Evolutionary conservation across 2,797 vertebrate genomes (phyloP), one percentile per base, ranked within the genome.

Genomic region (Neosilurus mollespiculum): DNA sequence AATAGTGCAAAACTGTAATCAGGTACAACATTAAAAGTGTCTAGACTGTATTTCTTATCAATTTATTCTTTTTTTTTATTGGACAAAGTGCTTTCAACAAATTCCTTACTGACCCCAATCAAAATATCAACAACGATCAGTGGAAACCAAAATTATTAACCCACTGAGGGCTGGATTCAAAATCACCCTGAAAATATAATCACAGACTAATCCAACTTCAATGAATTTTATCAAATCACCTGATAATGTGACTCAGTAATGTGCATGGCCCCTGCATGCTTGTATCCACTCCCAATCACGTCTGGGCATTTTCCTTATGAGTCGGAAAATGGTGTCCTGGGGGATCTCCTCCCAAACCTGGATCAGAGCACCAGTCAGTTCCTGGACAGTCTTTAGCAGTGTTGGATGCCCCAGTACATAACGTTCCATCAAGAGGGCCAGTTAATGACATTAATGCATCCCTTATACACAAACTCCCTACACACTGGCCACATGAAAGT

Each of bases 61-160:
- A n/a, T n/a, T n/a, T n/a, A n/a, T n/a, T n/a, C n/a, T n/a, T n/a
- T n/a, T n/a, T n/a, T n/a, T n/a, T n/a, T n/a, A n/a, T n/a, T n/a
- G n/a, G n/a, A n/a, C n/a, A n/a, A n/a, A n/a, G n/a, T n/a, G n/a
- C n/a, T n/a, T n/a, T n/a, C n/a, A n/a, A n/a, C n/a, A n/a, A n/a
- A n/a, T n/a, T n/a, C n/a, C n/a, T n/a, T n/a, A n/a, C n/a, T n/a
- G n/a, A n/a, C n/a, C n/a, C n/a, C n/a, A n/a, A n/a, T n/a, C n/a
- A n/a, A n/a, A n/a, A n/a, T n/a, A n/a, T n/a, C n/a, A n/a, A n/a
- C n/a, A 67, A 67, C 15, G 30, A 67, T 49, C 70, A 53, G 43
- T 72, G 70, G 43, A 49, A 72, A 24, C 37, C 34, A 53, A 49
- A 72, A n/a, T n/a, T n/a, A 72, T 72, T 37, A 72, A 49, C 34